phyloP scores from a whole-genome alignment of 2,888 invertebrate genomes.

The Muschampia plurimacula region DNA sequence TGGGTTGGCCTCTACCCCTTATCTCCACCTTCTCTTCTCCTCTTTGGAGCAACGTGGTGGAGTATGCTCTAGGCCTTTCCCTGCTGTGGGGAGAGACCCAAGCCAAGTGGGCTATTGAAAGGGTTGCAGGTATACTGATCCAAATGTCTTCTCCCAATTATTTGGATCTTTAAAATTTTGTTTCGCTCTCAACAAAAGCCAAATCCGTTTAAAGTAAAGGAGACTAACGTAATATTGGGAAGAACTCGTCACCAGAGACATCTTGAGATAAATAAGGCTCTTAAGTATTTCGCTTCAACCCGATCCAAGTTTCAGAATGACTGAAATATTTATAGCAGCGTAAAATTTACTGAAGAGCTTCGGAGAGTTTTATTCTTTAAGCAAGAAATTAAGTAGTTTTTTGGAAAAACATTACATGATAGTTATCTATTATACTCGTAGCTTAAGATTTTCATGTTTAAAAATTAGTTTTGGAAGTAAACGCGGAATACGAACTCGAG shows the following conservation, averaged over 20 bases:
- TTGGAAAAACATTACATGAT: background rate
- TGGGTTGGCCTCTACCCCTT: no score
- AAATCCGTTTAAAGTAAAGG: no score
- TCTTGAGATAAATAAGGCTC: conserved; percentile 29
- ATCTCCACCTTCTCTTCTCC: no score
- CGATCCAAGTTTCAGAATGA: conserved; percentile 11
- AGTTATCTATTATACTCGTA: no score
- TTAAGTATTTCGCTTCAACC: conserved; percentile 24
- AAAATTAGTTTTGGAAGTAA: background rate
- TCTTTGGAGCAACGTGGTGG: no score
- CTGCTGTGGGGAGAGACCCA: no score
- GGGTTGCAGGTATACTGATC: no score
- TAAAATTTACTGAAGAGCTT: conserved; percentile 13
- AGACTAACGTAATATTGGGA: conserved; percentile 9
- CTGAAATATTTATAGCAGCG: conserved; percentile 24
- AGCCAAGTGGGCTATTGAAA: no score
- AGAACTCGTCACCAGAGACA: conserved; percentile 34
- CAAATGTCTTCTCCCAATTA: no score
- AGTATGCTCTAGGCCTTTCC: no score
- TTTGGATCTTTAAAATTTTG: no score
- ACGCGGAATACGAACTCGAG: conserved; percentile 1
- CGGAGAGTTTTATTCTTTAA: conserved; percentile 7
- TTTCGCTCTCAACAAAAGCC: no score
- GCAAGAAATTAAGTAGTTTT: background rate
- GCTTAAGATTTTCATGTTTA: background rate